These are phyloP conservation scores for Scaptomyza tumidula DNA, from an alignment of 2,888 invertebrate species.

Conservation along the genomic window DNA sequence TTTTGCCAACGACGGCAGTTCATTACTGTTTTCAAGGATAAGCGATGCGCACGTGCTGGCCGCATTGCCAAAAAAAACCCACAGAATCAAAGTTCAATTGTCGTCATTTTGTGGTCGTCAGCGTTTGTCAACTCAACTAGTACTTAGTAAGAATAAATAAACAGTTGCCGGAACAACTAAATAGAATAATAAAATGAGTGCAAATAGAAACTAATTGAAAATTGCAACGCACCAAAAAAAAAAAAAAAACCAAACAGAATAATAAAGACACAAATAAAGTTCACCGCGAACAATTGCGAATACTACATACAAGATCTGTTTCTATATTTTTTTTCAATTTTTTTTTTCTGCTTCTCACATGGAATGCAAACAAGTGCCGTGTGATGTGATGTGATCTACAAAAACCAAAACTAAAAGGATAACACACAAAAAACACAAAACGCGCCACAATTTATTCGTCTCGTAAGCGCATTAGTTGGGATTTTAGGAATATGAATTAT, in stretches of 20 bases:
- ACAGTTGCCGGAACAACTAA: constrained; percentile 5
- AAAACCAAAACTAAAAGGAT: constrained; percentile 15
- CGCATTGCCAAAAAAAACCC: constrained; percentile 30
- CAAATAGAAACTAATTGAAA: not conserved
- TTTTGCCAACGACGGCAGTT: constrained; percentile 66
- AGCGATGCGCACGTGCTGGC: constrained; percentile 63
- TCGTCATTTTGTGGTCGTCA: constrained; percentile 39
- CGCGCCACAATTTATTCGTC: not conserved
- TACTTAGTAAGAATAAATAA: constrained; percentile 13
- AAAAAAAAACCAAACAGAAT: constrained; percentile 8
- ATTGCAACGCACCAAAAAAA: constrained; percentile 1
- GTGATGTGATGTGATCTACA: constrained; percentile 15
- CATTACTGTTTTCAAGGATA: constrained; percentile 77
- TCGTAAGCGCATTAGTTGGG: constrained; percentile 15
- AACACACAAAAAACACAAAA: not conserved
- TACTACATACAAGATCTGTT: constrained; percentile 13
- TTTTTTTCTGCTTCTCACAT: constrained; percentile 4
- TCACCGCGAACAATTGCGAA: constrained; percentile 13
- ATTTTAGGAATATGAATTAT: constrained; percentile 28
- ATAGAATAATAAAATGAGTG: not conserved
- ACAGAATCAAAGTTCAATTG: constrained; percentile 27
- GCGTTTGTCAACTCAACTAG: constrained; percentile 9
- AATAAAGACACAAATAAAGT: constrained; percentile 5
- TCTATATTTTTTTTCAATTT: constrained; percentile 1
- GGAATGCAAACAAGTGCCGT: constrained; percentile 39